Evolutionary conservation across 64 coral and sea anemone species (phyloP), one percentile per base, ranked within the genome.

Genomic region (Montipora foliosa): DNA sequence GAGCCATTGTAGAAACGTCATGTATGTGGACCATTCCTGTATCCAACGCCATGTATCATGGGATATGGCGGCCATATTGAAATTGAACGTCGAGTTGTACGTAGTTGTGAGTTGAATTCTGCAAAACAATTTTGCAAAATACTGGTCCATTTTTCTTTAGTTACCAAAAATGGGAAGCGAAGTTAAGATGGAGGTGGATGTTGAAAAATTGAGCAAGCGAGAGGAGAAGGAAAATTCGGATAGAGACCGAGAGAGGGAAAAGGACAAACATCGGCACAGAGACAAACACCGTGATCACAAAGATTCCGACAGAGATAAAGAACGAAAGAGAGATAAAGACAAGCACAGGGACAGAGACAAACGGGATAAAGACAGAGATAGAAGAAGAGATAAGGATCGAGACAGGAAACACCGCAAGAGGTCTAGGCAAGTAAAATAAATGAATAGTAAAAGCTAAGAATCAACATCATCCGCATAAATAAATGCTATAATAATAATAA

Each of bases 371-470:
- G 87, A 92, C 62, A 73, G 97, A 6, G 94, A 98, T 11, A 92
- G 92, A 62, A 94, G 90, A 47, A 88, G 82, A 37, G 93, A 94
- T 45, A 88, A 93, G 44, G 91, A 93, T 29, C 87, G 78, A n/a
- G 92, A 93, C 14, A 76, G 94, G 21, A 97, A 97, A 83, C 96
- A 95, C 68, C 92, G 98, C 51, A 96, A 95, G 83, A 87, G 98
- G 67, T 95, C 98, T 47, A 95, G 94, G 94, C 93, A 83, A 19
- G 66, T 69, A 5, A 29, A 8, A 44, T 16, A 4, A 57, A 57
- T 73, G 52, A 16, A 49, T 89, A 37, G 37, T 37, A 37, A 37
- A 37, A 37, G 37, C 37, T 37, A 37, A 37, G 37, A 37, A 37
- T 37, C 37, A 37, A 0, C 37, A 37, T 37, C 29, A 37, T 1